Evolutionary conservation across 1,140 invertebrate genomes (phyloP), one percentile per base, ranked within the genome.

Genomic region (Parapsyche elsis): DNA sequence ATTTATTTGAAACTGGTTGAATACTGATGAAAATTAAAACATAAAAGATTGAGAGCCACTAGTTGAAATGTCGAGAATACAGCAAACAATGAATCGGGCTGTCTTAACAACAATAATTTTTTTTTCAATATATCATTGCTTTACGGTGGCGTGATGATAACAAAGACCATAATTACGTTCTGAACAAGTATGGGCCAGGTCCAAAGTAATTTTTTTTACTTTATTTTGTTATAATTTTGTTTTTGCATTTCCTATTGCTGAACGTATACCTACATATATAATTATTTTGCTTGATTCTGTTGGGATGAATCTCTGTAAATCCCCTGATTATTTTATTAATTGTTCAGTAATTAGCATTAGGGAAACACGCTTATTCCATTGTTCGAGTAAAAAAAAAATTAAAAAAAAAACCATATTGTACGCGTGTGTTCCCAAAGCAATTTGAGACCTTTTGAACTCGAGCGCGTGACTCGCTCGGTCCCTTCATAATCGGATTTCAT

Each of bases 401-500:
- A 67, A 2, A 14, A 67, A 26, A 26, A 23, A 67, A 67, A 61
- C 7, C n/a, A 23, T 23, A 10, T 19, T 23, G 21, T 61, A 23
- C 21, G 21, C 64, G 64, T 24, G 57, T 64, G 76, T 61, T 64
- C 26, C 30, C 53, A 73, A 74, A 71, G 67, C 78, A 79, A 74
- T 79, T 79, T 57, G 46, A 59, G 78, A 79, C 77, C 78, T 73
- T 73, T 59, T 74, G 78, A 79, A 71, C 71, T 76, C 19, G n/a
- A 49, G 45, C 46, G 79, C 79, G 71, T 76, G 79, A 76, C 44
- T 46, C 19, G 49, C 45, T 46, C 38, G 49, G 21, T 21, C 79
- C 79, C 61, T 73, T 24, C 70, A 30, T 80, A 80, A 80, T 80
- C 79, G 53, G 73, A 73, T 80, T 80, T 80, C 79, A 80, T 75